Evolutionary conservation across 2,113 vertebrate species (phyloP), one percentile per base, ranked within the genome.

Genomic region (Phylloscopus trochilus): DNA sequence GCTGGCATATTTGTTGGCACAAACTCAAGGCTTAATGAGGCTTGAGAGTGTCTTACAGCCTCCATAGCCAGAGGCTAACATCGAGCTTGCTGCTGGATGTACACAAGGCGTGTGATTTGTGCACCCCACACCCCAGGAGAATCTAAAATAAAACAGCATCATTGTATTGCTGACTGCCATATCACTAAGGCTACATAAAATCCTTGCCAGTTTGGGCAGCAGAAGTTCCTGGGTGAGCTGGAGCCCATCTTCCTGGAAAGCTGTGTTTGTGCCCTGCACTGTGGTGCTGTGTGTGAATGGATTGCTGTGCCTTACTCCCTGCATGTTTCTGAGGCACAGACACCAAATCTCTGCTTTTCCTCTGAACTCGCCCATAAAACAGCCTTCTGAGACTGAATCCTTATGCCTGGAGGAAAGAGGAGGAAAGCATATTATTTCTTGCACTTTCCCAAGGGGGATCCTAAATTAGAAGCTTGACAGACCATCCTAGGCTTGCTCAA

Each of bases 1-100:
- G 10, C 44, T 89, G 69, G 73, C 58, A 49, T 87, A 64, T 91
- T 89, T 91, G 9, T 58, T 95, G 89, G 81, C 89, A 82, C 46
- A 91, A 60, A 56, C 14, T 75, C 69, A 82, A 44, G 41, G 22
- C 28, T 89, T 85, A 87, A 78, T 76, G 70, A 62, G 58, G 37
- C 44, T 95, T 79, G 35, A 72, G 69, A 51, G 67, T 52, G 31
- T 82, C 43, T 79, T 72, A 22, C 20, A 75, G 37, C 9, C 26
- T 82, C 17, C 16, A 35, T 58, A 64, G 69, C 14, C 46, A 23
- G n/a, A 49, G 68, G 43, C 31, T 82, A 14, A 52, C 44, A 12
- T 24, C 7, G 49, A 66, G 33, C n/a, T 26, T 69, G 3, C n/a
- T 73, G 52, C 87, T 75, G 2, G 31, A 5, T 46, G 37, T 63